Evolutionary conservation across 2,113 vertebrate genomes (phyloP), one percentile per base, ranked within the genome.

Genomic region (Proteles cristata): DNA sequence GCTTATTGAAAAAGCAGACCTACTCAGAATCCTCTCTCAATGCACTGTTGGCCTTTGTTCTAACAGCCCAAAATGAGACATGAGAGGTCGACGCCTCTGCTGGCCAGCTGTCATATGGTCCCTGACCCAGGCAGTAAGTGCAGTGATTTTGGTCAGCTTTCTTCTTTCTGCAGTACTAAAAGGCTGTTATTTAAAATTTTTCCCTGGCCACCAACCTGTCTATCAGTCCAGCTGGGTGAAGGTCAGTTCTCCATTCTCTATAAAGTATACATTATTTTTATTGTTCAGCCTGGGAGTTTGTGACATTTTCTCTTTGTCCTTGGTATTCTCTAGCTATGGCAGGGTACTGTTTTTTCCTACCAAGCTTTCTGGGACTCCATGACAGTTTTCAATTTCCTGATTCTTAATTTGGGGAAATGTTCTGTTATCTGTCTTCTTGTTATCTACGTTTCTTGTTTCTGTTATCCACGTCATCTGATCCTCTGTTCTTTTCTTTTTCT

Each of bases 181-280:
- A 82, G 39, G 43, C n/a, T 86, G n/a, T 69, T 96, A 93, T 93
- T 96, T 87, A 90, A 88, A 97, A 94, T 28, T 77, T 77, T 48
- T 89, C 31, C 63, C 91, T 89, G 89, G 66, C 43, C 88, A 63
- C 89, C 91, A 74, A 91, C 86, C 85, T 97, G 81, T 79, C 31
- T n/a, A 35, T 86, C 5, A 35, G 39, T 48, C 21, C 83, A 43
- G n/a, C 81, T 82, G 35, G 25, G 66, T 79, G 11, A 96, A 55
- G 69, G 39, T 79, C 83, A 74, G 66, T 63, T 55, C 77, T 90
- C 61, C 26, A n/a, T 21, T 76, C 53, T 90, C 94, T 69, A 14
- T 61, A 35, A 90, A 88, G 23, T 43, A 43, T 48, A 4, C 26
- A 7, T 85, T 91, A 74, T 73, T 91, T 92, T 92, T 88, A 83